phyloP scores from a whole-genome alignment of 2,888 invertebrate species.

The Hesperia comma region DNA sequence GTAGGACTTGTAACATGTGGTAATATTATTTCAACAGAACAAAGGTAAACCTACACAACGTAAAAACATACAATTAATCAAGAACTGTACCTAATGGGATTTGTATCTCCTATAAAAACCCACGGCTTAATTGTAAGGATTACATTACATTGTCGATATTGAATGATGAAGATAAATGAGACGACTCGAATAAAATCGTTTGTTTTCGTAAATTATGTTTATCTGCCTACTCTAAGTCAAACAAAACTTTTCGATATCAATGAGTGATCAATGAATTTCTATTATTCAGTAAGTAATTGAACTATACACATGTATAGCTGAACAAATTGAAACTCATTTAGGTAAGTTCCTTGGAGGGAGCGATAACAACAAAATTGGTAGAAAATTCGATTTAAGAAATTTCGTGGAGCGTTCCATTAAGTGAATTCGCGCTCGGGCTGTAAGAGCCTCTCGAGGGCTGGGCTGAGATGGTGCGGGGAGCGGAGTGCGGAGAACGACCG shows the following conservation, averaged over 20 bases:
- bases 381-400: conserved; percentile 56
- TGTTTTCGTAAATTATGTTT: conserved; percentile 6
- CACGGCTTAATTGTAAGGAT: conserved; percentile 15
- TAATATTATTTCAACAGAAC: no score
- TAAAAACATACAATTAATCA: background rate
- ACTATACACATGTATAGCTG: background rate
- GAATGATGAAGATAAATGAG: background rate
- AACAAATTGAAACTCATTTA: background rate
- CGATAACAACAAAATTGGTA: conserved; percentile 22
- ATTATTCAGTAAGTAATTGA: background rate
- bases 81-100: conserved; percentile 1
- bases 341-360: conserved; percentile 7
- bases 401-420: conserved; percentile 52
- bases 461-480: conserved; percentile 24
- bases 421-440: conserved; percentile 16
- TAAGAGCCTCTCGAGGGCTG: conserved; percentile 55
- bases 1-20: no score
- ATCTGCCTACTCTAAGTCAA: background rate
- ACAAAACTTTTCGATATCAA: background rate
- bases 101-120: background rate
- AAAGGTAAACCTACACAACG: background rate
- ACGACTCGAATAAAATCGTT: conserved; percentile 18
- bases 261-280: background rate
- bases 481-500: conserved; percentile 38
- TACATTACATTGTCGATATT: conserved; percentile 22